Base-by-base conservation (phyloP, 2,888 invertebrate genomes). In the Hanleya hanleyi region DNA sequence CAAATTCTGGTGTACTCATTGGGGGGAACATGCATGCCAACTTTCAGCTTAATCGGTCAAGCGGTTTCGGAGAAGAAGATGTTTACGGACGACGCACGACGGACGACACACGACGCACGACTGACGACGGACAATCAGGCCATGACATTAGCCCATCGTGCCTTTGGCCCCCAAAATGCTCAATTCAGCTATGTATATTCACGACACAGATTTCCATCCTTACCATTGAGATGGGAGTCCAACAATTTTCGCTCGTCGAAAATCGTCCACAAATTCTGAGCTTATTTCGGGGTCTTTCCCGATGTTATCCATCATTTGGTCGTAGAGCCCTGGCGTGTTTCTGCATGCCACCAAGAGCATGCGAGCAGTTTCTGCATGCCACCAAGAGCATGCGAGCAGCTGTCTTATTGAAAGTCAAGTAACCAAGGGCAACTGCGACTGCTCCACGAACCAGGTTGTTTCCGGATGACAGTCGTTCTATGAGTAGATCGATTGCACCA, bases 341-440 rank as follows among this genome's bases (percentile, higher is more conserved):
- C 89, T 79, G 74, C 88, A 89, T 22, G 81, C 80, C 65, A 86
- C 82, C 36, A 90, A 83, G 64, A n/a, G n/a, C n/a, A n/a, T n/a
- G n/a, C n/a, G n/a, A n/a, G n/a, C n/a, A n/a, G n/a, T n/a, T n/a
- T n/a, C n/a, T n/a, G n/a, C n/a, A n/a, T n/a, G n/a, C n/a, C n/a
- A n/a, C n/a, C n/a, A n/a, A n/a, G n/a, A 91, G 78, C 36, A 82
- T 75, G 29, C 91, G 79, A n/a, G 87, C 85, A 6, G 90, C 90
- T 1, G 90, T 90, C 65, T 86, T 83, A 80, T 91, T 91, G 78
- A 86, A 91, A 5, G 90, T 87, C 69, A 91, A 77, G 80, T 90
- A 90, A 15, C 90, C 91, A 22, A 91, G 79, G 22, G 90, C 87
- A 33, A 90, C 86, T 3, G 91, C 90, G 64, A 83, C 84, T 9